phyloP scores from a whole-genome alignment of 2,888 invertebrate species.

The Apeira syringaria region DNA sequence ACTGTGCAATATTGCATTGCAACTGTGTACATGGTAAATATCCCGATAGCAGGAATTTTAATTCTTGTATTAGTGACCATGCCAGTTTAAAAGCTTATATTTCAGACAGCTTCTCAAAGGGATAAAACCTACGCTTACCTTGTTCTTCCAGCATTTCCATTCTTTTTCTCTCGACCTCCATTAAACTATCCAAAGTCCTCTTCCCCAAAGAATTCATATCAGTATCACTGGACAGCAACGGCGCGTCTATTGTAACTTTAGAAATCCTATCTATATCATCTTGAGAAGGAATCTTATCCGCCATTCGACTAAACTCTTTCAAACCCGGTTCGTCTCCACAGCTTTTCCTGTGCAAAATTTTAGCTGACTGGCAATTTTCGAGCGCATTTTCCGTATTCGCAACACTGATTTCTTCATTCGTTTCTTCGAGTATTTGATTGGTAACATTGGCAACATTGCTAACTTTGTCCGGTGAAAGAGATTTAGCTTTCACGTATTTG shows the following conservation, averaged over 20 bases:
- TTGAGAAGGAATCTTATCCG: conserved; percentile 87
- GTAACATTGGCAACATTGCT: conserved; percentile 16
- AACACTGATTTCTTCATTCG: conserved; percentile 29
- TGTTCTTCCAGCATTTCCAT: conserved; percentile 94
- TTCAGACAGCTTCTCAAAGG: too few species aligned
- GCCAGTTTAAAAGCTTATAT: too few species aligned
- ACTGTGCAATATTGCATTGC: too few species aligned
- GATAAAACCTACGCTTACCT: conserved; percentile 85
- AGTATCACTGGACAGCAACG: conserved; percentile 87
- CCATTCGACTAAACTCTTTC: conserved; percentile 61
- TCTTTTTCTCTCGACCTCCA: conserved; percentile 94
- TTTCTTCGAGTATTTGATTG: conserved; percentile 59
- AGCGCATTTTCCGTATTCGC: conserved; percentile 30
- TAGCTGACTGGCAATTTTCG: conserved; percentile 33
- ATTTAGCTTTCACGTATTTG: conserved; percentile 73
- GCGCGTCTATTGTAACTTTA: conserved; percentile 93
- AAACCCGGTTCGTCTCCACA: conserved; percentile 73
- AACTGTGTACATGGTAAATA: too few species aligned
- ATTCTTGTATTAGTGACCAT: too few species aligned
- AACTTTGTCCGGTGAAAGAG: conserved; percentile 65
- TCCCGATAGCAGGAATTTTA: too few species aligned
- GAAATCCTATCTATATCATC: conserved; percentile 94
- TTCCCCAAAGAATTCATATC: conserved; percentile 87
- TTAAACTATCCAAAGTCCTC: conserved; percentile 92
- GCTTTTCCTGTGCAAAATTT: conserved; percentile 68